Base-by-base conservation (phyloP, 2,888 invertebrate species). In the Nysson spinosus region DNA sequence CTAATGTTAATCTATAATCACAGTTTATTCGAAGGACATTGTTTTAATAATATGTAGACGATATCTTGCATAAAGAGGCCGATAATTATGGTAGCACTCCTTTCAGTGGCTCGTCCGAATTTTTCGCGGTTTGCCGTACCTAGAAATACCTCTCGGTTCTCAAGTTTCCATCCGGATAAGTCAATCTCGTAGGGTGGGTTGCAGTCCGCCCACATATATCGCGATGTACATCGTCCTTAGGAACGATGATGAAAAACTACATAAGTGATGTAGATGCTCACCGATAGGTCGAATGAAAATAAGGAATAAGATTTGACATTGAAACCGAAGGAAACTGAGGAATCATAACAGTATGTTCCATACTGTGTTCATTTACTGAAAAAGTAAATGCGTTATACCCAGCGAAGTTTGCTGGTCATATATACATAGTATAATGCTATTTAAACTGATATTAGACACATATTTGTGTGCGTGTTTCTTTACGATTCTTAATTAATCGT, bases 171-270 rank as follows among this genome's bases (percentile, higher is more conserved):
- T 51, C 28, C 44, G 46, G 44, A 54, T 39, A 39, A 46, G 47
- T 55, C 54, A 65, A 55, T 69, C 70, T 61, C 43, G 28, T 22
- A 55, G 34, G 12, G 39, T 47, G 55, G 55, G 46, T 65, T 51
- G 49, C 50, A 40, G 35, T 62, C 57, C 70, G 56, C 70, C 70
- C 62, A 71, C 70, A 57, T 43, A 51, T 11, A n/a, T n/a, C n/a
- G n/a, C n/a, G n/a, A n/a, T n/a, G n/a, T n/a, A n/a, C n/a, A n/a
- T n/a, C n/a, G n/a, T 30, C n/a, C 32, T 9, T 16, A 17, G 22
- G 51, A 62, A 58, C 55, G 32, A 20, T 30, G 9, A 22, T 47
- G 30, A 20, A 43, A 22, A 69, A 61, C 65, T 65, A 40, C 54
- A 32, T 61, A 61, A 50, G 49, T 40, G 57, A 54, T 44, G 58